phyloP scores from a whole-genome alignment of 2,888 invertebrate species.

The Drosophila mayaguana region DNA sequence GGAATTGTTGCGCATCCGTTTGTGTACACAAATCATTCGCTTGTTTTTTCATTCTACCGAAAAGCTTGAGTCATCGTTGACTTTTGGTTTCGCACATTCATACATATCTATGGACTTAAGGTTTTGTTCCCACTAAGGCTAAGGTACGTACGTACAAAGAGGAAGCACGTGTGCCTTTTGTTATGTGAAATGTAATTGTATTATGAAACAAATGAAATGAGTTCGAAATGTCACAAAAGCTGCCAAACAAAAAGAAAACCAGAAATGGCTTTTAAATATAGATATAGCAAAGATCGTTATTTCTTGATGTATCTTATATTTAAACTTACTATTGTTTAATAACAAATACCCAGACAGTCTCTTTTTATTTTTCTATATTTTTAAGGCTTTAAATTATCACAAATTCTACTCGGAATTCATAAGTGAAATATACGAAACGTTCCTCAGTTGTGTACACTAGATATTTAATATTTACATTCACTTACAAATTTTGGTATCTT shows the following conservation, averaged over 20 bases:
- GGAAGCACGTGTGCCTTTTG: conserved; percentile 42
- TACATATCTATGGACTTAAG: conserved; percentile 7
- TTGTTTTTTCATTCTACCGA: conserved; percentile 4
- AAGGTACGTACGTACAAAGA: background rate
- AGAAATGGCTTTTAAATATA: background rate
- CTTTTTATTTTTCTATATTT: background rate
- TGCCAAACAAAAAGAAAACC: background rate
- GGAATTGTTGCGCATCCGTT: conserved; percentile 26
- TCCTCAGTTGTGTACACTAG: background rate
- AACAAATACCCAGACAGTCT: conserved; percentile 42
- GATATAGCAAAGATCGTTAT: background rate
- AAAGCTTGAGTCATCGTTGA: conserved; percentile 47
- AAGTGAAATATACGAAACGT: conserved; percentile 6
- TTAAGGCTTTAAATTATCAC: conserved; percentile 2
- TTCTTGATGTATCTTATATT: background rate
- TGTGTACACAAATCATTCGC: conserved; percentile 34
- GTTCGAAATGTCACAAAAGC: conserved; percentile 15
- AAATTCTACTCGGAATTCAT: conserved; percentile 8
- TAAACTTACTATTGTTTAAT: conserved; percentile 33
- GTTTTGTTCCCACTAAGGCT: conserved; percentile 22
- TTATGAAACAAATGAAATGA: conserved; percentile 48
- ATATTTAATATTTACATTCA: conserved; percentile 8
- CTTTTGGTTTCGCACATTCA: conserved; percentile 25
- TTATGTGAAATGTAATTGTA: conserved; percentile 47
- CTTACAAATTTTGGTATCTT: conserved; percentile 50